A percentile compares a stretch with the other conserved stretches of the same genome.
Evolutionary conservation across 2,113 vertebrate species (phyloP).

Genomic region (Glaucidium brasilianum): DNA sequence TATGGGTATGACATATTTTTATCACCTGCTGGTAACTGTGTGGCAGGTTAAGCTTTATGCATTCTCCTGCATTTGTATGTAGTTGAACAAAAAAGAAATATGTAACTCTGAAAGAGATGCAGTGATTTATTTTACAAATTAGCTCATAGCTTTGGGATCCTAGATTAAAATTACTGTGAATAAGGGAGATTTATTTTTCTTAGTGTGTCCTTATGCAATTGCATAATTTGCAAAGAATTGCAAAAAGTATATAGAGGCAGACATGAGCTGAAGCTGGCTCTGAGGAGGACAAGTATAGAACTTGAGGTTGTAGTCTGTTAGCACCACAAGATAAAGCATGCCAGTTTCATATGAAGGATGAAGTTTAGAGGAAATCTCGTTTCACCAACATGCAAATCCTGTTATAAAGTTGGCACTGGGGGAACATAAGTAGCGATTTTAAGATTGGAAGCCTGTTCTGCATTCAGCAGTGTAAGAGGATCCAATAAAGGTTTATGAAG

Average conservation of each 20-base stretch:
- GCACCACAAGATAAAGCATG: background rate
- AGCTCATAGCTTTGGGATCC: background rate
- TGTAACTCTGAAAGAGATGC: background rate
- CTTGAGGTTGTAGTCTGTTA: background rate
- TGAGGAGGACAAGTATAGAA: background rate
- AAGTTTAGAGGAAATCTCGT: background rate
- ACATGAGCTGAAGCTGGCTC: background rate
- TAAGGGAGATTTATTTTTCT: background rate
- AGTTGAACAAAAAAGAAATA: background rate
- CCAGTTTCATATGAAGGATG: background rate
- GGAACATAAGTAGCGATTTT: fast-evolving
- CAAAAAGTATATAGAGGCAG: background rate
- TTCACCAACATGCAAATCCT: background rate
- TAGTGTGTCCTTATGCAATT: background rate
- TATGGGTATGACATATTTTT: background rate
- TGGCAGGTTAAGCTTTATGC: background rate
- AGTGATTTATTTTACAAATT: background rate
- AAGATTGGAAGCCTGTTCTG: background rate
- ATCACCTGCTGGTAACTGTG: background rate
- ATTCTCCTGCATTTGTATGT: background rate
- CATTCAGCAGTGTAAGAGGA: background rate
- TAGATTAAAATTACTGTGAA: background rate
- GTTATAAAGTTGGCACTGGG: background rate
- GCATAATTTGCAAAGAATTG: background rate
- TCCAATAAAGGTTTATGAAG: background rate